Evolutionary conservation across 2,888 invertebrate genomes (phyloP), one percentile per base, ranked within the genome.

Genomic region (Aphrophora alni): DNA sequence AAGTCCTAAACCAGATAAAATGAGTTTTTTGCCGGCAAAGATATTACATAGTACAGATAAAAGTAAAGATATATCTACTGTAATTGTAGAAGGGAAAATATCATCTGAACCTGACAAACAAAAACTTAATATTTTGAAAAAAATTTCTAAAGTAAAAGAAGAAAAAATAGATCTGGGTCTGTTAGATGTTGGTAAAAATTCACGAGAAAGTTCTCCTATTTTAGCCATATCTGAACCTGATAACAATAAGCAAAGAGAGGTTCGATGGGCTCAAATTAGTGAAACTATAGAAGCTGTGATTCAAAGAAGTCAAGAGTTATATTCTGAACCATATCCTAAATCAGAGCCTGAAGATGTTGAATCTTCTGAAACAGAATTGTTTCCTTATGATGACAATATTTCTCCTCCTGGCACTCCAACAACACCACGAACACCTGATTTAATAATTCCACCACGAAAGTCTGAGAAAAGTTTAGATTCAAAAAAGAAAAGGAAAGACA

Each of bases 61-160:
- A 77, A 68, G 17, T 27, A 80, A 77, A 69, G 77, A 76, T 27
- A 21, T 51, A 26, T 0, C 44, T 26, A 26, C 21, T 44, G 17
- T 68, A 0, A 59, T 38, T 12, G 75, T 81, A 27, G 84, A 84
- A 75, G 84, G 84, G 25, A 95, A 94, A 88, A 87, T 96, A 80
- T 92, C 93, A 5, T 93, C 93, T 14, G 95, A 95, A 88, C 95
- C 95, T 0, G 95, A 96, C 87, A 94, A 94, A 88, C 95, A 93
- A 88, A 97, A 96, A 87, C 89, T 95, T 68, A 96, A 95, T 89
- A 95, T 96, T 87, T 95, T 96, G 87, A 96, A 95, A 87, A 95
- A 95, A 89, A 95, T 96, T 87, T 93, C 95, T 82, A 90, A 90
- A 84, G 87, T 89, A 0, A 92, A 92, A 87, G 93, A 94, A 88